These are phyloP conservation scores for Cephalopholis sonnerati DNA, from an alignment of 2,113 vertebrate species.

Conservation along the genomic window DNA sequence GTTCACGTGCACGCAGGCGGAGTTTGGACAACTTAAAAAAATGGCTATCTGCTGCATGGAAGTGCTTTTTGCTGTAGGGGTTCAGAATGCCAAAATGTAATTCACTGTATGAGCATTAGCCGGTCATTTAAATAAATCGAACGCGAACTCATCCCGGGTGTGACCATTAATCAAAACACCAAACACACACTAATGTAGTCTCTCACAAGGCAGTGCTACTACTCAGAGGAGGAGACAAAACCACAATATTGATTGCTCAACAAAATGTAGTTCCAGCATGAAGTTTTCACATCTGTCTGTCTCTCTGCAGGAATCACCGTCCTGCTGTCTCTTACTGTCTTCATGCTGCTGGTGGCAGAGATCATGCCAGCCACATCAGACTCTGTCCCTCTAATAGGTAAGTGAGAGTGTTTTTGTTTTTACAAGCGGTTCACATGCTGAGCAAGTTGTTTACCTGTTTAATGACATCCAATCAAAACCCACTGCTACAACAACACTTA, in stretches of 20 bases:
- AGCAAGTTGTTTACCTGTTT: neutral
- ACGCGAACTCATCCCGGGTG: constrained; percentile 40
- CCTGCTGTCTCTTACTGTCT: constrained; percentile 83
- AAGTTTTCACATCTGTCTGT: constrained; percentile 18
- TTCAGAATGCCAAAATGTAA: constrained; percentile 44
- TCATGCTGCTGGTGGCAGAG: constrained; percentile 83
- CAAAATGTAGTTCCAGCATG: constrained; percentile 27
- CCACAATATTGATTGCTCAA: constrained; percentile 11
- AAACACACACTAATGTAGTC: constrained; percentile 26
- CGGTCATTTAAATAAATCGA: constrained; percentile 70
- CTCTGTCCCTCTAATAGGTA: constrained; percentile 86
- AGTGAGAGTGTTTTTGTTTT: constrained; percentile 13
- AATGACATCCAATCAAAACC: neutral
- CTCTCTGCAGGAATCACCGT: constrained; percentile 81
- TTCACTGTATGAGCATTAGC: constrained; percentile 34
- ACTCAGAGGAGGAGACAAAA: constrained; percentile 17
- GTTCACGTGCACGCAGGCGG: neutral
- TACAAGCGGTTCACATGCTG: neutral
- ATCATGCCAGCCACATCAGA: constrained; percentile 85
- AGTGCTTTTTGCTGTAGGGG: constrained; percentile 24
- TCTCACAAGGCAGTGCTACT: neutral
- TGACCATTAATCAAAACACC: constrained; percentile 68
- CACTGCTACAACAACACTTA: neutral
- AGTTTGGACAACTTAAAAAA: constrained; percentile 34
- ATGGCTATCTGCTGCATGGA: constrained; percentile 12